Evolutionary conservation across 1,140 invertebrate genomes (phyloP).

Genomic region (Drosophila azteca): DNA sequence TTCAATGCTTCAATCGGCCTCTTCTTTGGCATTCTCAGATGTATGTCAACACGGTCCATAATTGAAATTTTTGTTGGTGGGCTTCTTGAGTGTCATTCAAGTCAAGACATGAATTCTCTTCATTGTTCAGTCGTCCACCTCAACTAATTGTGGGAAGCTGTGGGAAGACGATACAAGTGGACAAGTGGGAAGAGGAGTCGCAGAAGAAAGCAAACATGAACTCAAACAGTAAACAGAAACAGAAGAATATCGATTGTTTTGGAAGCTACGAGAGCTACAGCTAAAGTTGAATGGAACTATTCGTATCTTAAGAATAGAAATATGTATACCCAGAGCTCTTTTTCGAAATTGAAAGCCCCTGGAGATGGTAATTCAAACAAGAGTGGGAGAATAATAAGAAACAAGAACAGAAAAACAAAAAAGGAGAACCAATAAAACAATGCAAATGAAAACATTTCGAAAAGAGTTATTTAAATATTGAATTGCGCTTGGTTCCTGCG

Average conservation of each 20-base stretch:
- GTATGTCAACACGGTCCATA: conserved; percentile 38
- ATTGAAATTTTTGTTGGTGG: conserved; percentile 30
- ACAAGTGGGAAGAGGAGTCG: no score
- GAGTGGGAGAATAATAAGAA: neutral
- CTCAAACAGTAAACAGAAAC: neutral
- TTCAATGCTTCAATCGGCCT: conserved; percentile 15
- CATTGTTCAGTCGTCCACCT: conserved; percentile 26
- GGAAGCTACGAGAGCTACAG: neutral
- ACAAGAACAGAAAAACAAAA: conserved; percentile 7
- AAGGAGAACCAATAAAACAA: conserved; percentile 53
- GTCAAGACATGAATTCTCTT: conserved; percentile 14
- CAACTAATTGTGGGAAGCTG: conserved; percentile 14
- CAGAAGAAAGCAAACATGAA: no score
- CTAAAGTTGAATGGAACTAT: no score
- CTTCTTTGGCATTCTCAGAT: conserved; percentile 11
- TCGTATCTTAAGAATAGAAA: no score
- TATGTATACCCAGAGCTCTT: no score
- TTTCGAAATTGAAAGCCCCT: conserved; percentile 39
- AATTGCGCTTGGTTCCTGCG: conserved; percentile 18
- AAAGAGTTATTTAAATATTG: conserved; percentile 62
- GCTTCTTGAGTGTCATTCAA: conserved; percentile 38
- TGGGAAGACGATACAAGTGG: no score
- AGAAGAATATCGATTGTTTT: neutral
- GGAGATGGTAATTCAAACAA: conserved; percentile 42
- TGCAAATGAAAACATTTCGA: conserved; percentile 56